Percentiles rank a stretch among this genome's conserved stretches.
phyloP scores from a whole-genome alignment of 1,140 invertebrate species.

The Diuraphis noxia region DNA sequence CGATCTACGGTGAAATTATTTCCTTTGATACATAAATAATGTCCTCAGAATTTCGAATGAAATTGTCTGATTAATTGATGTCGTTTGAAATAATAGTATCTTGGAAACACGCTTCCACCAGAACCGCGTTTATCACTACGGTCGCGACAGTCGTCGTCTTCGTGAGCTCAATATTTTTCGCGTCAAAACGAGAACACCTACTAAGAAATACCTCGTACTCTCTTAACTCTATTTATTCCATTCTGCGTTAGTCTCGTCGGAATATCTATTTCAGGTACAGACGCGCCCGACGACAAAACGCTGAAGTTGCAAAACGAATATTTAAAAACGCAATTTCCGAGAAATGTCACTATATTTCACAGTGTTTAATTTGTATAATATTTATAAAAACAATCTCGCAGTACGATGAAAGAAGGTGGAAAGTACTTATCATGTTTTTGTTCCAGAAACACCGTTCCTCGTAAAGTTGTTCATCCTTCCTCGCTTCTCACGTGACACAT shows the following conservation, averaged over 20 bases:
- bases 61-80: background rate
- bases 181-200: background rate
- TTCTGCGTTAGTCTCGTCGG: background rate
- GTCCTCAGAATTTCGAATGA: background rate
- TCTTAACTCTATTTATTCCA: background rate
- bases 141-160: background rate
- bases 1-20: background rate
- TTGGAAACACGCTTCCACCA: background rate
- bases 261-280: background rate
- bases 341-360: background rate
- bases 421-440: background rate
- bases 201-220: background rate
- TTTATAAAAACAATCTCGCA: background rate
- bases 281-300: background rate
- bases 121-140: background rate
- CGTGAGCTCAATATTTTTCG: background rate
- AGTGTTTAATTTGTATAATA: background rate
- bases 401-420: background rate
- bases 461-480: background rate
- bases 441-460: background rate
- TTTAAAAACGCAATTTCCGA: background rate
- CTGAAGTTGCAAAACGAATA: background rate
- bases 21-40: no score
- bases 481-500: no score
- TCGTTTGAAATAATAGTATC: background rate